Conservation (phyloP, 2,113 vertebrate genomes). For the Laticauda colubrina region DNA sequence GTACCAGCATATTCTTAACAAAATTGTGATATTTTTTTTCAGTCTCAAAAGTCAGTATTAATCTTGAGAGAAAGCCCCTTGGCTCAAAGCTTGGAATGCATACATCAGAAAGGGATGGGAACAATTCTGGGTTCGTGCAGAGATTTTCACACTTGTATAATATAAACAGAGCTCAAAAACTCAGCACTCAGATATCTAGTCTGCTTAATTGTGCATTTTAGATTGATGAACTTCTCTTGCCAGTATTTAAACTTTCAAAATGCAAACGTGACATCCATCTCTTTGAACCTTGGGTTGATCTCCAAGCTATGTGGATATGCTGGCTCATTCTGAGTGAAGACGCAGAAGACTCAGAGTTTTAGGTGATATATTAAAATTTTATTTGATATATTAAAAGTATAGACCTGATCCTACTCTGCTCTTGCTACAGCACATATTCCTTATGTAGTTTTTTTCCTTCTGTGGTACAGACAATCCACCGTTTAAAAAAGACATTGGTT, state of each 20-base stretch:
- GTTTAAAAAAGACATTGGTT: neutral
- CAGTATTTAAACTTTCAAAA: neutral
- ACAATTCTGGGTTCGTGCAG: neutral
- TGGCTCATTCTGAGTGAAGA: neutral
- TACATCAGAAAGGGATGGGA: too few relatives aligned
- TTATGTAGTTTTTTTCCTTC: neutral
- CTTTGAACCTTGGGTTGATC: neutral
- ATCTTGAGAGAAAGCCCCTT: neutral
- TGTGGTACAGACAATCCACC: neutral
- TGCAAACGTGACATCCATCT: neutral
- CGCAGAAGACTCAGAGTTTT: neutral
- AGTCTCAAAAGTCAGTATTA: neutral
- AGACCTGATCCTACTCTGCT: neutral
- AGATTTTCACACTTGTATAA: neutral
- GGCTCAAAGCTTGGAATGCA: neutral
- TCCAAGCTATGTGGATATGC: neutral
- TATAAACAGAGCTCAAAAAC: neutral
- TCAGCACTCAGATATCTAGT: neutral
- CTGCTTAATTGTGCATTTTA: neutral
- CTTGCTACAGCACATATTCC: neutral
- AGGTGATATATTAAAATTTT: neutral
- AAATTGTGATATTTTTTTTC: neutral
- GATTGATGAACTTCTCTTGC: neutral
- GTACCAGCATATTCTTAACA: neutral
- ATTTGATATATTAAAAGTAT: neutral